Evolutionary conservation across 2,888 invertebrate genomes (phyloP), one percentile per base, ranked within the genome.

Genomic region (Phortica okadai): DNA sequence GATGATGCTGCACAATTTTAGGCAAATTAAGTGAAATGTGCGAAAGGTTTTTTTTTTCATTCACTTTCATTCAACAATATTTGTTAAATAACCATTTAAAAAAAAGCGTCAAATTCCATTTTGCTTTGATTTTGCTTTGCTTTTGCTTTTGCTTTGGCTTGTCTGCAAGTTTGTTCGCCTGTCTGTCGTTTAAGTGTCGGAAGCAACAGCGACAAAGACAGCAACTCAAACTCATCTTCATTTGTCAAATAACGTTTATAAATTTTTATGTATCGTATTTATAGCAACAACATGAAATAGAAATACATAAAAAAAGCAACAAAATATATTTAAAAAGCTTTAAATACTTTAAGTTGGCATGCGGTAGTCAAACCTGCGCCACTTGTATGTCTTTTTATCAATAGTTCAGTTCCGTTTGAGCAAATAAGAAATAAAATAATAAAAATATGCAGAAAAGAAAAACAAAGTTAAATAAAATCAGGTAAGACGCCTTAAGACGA

Each of bases 1-100:
- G n/a, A 59, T 59, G 25, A 16, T 14, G 16, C 7, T 45, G 50
- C 42, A 73, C 56, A 66, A 70, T 77, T 70, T 50, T 44, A 75
- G 50, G 77, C 75, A 80, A 80, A 80, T 80, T 74, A 76, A 73
- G 81, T 79, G 80, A 83, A 82, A 85, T 82, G 79, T 73, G 77
- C 76, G 82, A 82, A 88, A 87, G 83, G 33, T 33, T 33, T 5
- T 2, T 33, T 33, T 80, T 79, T 87, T 5, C 5, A 4, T 16
- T 59, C 59, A 59, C 59, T 59, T n/a, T 56, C 45, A 33, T 14
- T 54, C 14, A 25, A 50, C 33, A 25, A 54, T 42, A 66, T 33
- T 66, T 66, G 41, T 66, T 16, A 56, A 56, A 33, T 21, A 21
- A 21, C 21, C 21, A 21, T 21, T 4, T 33, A 33, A 33, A 33